phyloP scores from a whole-genome alignment of 2,797 vertebrate genomes.

The Hipposideros larvatus region DNA sequence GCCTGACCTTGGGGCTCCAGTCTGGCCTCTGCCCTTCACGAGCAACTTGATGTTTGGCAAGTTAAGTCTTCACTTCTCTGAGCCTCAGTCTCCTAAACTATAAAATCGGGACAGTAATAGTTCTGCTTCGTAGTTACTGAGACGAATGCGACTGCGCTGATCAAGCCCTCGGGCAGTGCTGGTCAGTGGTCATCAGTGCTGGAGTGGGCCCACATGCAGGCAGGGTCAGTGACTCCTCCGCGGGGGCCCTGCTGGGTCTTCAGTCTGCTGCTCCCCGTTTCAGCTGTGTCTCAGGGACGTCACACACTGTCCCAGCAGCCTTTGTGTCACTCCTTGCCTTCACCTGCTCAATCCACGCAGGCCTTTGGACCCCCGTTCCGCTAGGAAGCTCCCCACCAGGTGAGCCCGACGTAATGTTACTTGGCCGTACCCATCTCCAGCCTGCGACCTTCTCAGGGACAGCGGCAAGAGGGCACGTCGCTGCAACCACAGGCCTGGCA shows the following conservation, averaged over 20 bases:
- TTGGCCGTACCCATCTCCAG: rapidly evolving
- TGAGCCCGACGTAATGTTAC: neutral
- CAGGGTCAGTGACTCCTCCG: rapidly evolving
- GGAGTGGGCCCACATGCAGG: neutral
- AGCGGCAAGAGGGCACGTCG: neutral
- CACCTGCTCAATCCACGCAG: rapidly evolving
- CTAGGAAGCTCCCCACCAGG: neutral
- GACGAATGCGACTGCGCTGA: rapidly evolving
- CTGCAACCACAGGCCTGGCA: neutral
- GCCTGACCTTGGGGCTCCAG: neutral
- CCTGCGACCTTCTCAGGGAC: neutral
- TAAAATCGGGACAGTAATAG: rapidly evolving
- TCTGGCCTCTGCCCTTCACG: rapidly evolving
- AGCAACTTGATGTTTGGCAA: neutral
- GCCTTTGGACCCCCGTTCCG: neutral
- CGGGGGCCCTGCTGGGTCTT: neutral
- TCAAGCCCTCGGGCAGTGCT: rapidly evolving
- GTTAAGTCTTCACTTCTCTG: neutral
- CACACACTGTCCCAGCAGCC: neutral
- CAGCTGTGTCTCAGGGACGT: no score
- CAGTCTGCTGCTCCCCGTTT: no score
- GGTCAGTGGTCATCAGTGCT: rapidly evolving
- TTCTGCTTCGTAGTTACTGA: rapidly evolving
- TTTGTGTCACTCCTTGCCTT: neutral
- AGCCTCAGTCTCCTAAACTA: neutral